Evolutionary conservation across 2,888 invertebrate genomes (phyloP).

Genomic region (Arge pagana): DNA sequence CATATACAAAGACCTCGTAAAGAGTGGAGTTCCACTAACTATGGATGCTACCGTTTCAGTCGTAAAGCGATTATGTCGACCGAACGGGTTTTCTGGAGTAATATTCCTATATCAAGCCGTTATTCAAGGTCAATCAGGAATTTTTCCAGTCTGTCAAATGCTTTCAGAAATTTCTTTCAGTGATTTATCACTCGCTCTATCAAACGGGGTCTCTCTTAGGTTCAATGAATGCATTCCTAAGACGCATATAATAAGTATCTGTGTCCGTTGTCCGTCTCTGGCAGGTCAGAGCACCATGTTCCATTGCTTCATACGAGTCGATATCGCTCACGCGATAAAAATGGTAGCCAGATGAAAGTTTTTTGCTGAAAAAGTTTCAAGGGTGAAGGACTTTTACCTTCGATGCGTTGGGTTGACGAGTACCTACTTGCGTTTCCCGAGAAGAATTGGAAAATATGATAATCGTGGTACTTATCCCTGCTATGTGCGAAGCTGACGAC

Average conservation of each 20-base stretch:
- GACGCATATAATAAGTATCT: neutral
- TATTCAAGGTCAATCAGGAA: neutral
- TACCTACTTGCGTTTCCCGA: neutral
- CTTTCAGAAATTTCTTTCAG: neutral
- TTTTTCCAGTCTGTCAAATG: neutral
- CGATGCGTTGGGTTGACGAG: neutral
- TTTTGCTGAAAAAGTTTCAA: neutral
- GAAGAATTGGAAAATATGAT: slow-evolving; percentile 1
- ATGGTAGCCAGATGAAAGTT: neutral
- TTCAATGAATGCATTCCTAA: neutral
- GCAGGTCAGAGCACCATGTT: neutral
- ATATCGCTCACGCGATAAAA: slow-evolving; percentile 1
- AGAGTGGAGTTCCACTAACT: neutral
- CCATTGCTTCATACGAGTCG: slow-evolving; percentile 1
- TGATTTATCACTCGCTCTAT: neutral
- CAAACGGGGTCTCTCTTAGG: neutral
- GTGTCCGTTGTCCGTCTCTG: neutral
- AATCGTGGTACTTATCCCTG: neutral
- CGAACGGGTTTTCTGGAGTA: neutral
- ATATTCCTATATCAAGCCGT: neutral
- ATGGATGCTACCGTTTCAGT: neutral
- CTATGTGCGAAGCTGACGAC: neutral
- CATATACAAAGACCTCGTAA: neutral
- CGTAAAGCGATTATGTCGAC: neutral
- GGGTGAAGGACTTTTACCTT: neutral